Conservation (phyloP, 2,888 invertebrate genomes). For the Acronicta leporina region DNA sequence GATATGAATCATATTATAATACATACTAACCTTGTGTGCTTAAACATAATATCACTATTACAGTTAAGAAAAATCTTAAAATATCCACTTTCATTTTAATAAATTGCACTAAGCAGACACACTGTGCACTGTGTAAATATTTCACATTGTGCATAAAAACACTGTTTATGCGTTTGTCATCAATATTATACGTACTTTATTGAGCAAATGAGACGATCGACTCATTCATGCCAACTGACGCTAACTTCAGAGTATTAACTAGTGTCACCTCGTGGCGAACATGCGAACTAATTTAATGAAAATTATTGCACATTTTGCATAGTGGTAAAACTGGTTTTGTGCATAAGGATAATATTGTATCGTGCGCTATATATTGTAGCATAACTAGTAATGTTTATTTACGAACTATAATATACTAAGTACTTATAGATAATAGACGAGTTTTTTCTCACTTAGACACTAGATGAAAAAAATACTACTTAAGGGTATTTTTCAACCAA, state of each 20-base stretch:
- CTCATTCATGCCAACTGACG: constrained; percentile 20
- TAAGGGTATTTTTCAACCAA: too few relatives aligned
- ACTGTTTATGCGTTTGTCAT: constrained; percentile 37
- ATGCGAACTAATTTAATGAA: constrained; percentile 22
- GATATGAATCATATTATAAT: constrained; percentile 31
- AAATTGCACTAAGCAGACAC: neutral
- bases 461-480: too few relatives aligned
- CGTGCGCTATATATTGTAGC: neutral
- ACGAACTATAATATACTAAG: too few relatives aligned
- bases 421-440: too few relatives aligned
- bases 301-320: constrained; percentile 1
- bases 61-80: constrained; percentile 36
- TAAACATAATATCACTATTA: constrained; percentile 47
- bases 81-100: constrained; percentile 48
- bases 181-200: constrained; percentile 31
- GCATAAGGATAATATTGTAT: constrained; percentile 5
- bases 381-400: neutral
- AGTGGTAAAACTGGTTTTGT: constrained; percentile 32
- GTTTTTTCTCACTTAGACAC: too few relatives aligned
- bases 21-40: constrained; percentile 52
- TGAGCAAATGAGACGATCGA: constrained; percentile 41
- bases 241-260: constrained; percentile 37
- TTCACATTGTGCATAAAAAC: constrained; percentile 28
- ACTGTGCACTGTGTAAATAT: constrained; percentile 16
- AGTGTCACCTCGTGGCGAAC: constrained; percentile 39